Evolutionary conservation across 2,113 vertebrate species (phyloP).

Genomic region (Solenodon paradoxus): DNA sequence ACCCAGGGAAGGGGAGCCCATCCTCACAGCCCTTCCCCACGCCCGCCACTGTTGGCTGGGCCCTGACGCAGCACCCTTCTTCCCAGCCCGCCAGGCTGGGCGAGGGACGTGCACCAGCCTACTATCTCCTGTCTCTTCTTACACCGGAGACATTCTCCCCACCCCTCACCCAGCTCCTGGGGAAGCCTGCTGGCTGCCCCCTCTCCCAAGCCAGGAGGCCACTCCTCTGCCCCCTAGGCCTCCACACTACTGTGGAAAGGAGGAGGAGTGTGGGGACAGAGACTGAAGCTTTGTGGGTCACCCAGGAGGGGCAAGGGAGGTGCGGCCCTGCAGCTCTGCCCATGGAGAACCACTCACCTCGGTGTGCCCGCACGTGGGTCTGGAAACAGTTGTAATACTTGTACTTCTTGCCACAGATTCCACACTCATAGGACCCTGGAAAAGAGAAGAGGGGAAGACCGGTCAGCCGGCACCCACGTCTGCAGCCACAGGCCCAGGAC

Average conservation of each 20-base stretch:
- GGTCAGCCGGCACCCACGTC: constrained; percentile 26
- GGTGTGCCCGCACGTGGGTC: constrained; percentile 97
- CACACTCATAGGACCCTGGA: constrained; percentile 96
- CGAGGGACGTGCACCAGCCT: not conserved
- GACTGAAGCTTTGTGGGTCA: not conserved
- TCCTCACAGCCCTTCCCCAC: not conserved
- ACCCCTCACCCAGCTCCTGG: too few relatives aligned
- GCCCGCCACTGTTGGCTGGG: rapidly evolving
- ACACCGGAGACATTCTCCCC: too few relatives aligned
- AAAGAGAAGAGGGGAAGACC: constrained; percentile 68
- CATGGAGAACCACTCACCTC: constrained; percentile 85
- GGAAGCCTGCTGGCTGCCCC: rapidly evolving
- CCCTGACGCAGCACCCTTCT: not conserved
- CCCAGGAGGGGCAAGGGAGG: rapidly evolving
- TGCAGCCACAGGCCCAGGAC: not conserved
- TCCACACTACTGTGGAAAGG: not conserved
- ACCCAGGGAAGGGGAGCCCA: not conserved
- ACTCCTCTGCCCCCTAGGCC: not conserved
- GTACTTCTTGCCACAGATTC: constrained; percentile 98
- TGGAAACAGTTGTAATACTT: constrained; percentile 99
- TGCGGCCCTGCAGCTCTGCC: rapidly evolving
- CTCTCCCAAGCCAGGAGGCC: not conserved
- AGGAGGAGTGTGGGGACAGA: too few relatives aligned
- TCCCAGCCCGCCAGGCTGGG: not conserved
- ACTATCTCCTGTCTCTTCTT: not conserved